Evolutionary conservation across 2,888 invertebrate genomes (phyloP).

Genomic region (Agrochola circellaris): DNA sequence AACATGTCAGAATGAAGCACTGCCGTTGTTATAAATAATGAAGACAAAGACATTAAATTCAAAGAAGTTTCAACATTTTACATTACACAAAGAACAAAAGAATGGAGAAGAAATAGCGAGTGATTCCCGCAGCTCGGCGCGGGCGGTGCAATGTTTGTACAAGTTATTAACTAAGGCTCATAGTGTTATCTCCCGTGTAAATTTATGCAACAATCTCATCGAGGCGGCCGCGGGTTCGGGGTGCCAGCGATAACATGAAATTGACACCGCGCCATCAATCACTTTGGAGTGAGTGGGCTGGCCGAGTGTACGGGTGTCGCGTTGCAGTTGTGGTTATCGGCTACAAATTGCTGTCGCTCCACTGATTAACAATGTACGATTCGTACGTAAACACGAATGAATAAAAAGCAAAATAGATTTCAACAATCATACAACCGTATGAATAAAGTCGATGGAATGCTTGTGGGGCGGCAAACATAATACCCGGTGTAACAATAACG

Average conservation of each 20-base stretch:
- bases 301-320: slow-evolving; percentile 79
- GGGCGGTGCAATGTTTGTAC: slow-evolving; percentile 60
- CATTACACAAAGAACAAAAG: slow-evolving; percentile 69
- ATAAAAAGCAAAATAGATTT: slow-evolving; percentile 71
- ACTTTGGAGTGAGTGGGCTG: slow-evolving; percentile 82
- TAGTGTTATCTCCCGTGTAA: slow-evolving; percentile 65
- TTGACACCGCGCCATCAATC: slow-evolving; percentile 87
- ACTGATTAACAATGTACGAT: slow-evolving; percentile 81
- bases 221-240: slow-evolving; percentile 71
- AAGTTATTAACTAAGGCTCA: slow-evolving; percentile 60
- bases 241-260: slow-evolving; percentile 83
- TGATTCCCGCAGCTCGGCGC: slow-evolving; percentile 57
- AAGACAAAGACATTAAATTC: slow-evolving; percentile 69
- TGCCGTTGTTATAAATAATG: slow-evolving; percentile 67
- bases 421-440: slow-evolving; percentile 70
- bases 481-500: slow-evolving; percentile 68
- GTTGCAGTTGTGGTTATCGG: slow-evolving; percentile 87
- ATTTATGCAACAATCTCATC: slow-evolving; percentile 78
- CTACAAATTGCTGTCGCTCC: slow-evolving; percentile 86
- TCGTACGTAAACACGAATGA: slow-evolving; percentile 67
- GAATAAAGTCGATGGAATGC: slow-evolving; percentile 65
- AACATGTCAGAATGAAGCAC: slow-evolving; percentile 57
- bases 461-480: slow-evolving; percentile 69
- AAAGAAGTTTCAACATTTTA: slow-evolving; percentile 66
- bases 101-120: slow-evolving; percentile 65